A percentile compares a stretch with the other conserved stretches of the same genome.
Evolutionary conservation across 2,113 vertebrate genomes (phyloP).

Genomic region (Corynorhinus townsendii): DNA sequence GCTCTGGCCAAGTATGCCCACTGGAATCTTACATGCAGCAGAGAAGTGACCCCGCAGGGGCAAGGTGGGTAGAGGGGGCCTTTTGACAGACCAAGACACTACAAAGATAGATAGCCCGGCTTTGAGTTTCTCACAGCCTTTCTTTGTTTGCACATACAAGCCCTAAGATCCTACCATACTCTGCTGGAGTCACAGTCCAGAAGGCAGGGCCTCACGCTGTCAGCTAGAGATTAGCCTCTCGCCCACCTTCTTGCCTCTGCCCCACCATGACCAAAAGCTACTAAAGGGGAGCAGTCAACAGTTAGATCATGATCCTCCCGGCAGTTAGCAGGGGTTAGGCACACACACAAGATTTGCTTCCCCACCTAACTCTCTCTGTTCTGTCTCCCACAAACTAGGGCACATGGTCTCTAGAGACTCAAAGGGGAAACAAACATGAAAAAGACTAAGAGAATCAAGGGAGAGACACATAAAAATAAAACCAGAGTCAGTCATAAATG

Average conservation of each 20-base stretch:
- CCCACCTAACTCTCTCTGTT: conserved; percentile 8
- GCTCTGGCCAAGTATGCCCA: neutral
- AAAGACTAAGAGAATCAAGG: conserved; percentile 17
- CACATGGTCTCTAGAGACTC: conserved; percentile 50
- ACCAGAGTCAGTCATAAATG: neutral
- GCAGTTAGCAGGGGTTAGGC: neutral
- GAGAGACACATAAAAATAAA: conserved; percentile 14
- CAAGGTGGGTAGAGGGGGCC: neutral
- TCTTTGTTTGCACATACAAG: neutral
- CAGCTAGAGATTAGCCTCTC: neutral
- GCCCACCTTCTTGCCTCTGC: neutral
- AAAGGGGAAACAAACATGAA: neutral
- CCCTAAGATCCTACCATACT: neutral
- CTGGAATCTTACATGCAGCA: neutral
- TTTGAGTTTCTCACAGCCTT: neutral
- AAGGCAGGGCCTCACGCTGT: neutral
- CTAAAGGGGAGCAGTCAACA: neutral
- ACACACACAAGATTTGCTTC: neutral
- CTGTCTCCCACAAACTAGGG: conserved; percentile 41
- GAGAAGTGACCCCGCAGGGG: neutral
- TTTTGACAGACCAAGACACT: neutral
- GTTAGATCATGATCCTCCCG: neutral
- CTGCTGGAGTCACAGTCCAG: neutral
- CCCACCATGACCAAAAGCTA: neutral
- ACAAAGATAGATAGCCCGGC: neutral